phyloP scores from a whole-genome alignment of 1,140 invertebrate species.

The Metopolophium dirhodum region DNA sequence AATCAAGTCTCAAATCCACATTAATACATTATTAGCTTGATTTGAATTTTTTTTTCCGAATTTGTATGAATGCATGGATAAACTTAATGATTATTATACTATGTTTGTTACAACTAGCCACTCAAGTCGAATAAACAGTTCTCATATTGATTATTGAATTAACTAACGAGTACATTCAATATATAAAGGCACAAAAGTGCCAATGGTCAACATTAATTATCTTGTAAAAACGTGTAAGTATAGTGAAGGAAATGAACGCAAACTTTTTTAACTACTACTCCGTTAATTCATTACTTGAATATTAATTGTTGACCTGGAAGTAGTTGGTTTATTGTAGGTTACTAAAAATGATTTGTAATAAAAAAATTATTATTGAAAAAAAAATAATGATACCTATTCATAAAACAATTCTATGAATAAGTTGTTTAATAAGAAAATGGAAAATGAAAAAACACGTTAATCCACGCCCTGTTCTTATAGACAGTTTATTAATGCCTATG shows the following conservation, averaged over 20 bases:
- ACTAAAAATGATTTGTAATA: too few species aligned
- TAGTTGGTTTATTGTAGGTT: neutral
- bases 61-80: too few species aligned
- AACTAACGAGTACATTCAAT: neutral
- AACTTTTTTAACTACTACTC: neutral
- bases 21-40: too few species aligned
- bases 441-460: too few species aligned
- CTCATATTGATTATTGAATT: neutral
- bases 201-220: neutral
- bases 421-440: too few species aligned
- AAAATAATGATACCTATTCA: too few species aligned
- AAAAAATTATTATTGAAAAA: too few species aligned
- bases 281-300: neutral
- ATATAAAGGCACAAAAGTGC: neutral
- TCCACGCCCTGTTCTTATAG: too few species aligned
- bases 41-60: too few species aligned
- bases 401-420: too few species aligned
- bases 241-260: neutral
- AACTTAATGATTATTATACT: neutral
- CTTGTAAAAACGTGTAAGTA: neutral
- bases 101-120: neutral
- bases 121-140: neutral
- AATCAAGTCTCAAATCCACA: too few species aligned
- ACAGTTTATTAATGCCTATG: too few species aligned
- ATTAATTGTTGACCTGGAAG: neutral